These are phyloP conservation scores for Choloepus didactylus DNA, from an alignment of 2,797 vertebrate species.

Conservation along the genomic window DNA sequence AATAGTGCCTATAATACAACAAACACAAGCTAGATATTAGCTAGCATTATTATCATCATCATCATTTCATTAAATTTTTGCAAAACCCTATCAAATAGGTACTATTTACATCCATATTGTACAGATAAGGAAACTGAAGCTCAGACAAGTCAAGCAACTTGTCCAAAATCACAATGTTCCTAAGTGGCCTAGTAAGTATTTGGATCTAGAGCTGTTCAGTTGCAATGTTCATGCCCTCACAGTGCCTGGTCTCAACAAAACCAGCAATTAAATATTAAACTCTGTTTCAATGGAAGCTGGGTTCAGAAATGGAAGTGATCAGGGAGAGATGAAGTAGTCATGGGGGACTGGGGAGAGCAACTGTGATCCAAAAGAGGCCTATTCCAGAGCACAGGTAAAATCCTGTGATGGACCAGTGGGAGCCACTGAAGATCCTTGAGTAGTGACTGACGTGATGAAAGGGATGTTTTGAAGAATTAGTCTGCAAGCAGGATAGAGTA, in stretches of 20 bases:
- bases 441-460: not conserved
- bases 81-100: not conserved
- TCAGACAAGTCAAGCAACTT: slow-evolving; percentile 32
- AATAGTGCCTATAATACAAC: not conserved
- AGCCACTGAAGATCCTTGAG: not conserved
- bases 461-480: not conserved
- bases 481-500: not conserved
- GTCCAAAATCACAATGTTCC: not conserved
- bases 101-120: not conserved
- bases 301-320: not conserved
- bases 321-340: not conserved
- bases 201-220: not conserved
- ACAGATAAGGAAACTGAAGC: not conserved
- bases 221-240: not conserved
- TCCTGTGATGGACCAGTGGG: not conserved
- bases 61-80: not conserved
- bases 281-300: not conserved
- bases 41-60: not conserved
- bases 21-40: not conserved
- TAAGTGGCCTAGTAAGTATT: not conserved
- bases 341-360: not conserved
- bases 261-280: not conserved
- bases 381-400: not conserved
- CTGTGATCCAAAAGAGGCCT: not conserved
- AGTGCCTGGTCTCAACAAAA: not conserved